phyloP scores from a whole-genome alignment of 2,113 vertebrate genomes.

The Asarcornis scutulata region DNA sequence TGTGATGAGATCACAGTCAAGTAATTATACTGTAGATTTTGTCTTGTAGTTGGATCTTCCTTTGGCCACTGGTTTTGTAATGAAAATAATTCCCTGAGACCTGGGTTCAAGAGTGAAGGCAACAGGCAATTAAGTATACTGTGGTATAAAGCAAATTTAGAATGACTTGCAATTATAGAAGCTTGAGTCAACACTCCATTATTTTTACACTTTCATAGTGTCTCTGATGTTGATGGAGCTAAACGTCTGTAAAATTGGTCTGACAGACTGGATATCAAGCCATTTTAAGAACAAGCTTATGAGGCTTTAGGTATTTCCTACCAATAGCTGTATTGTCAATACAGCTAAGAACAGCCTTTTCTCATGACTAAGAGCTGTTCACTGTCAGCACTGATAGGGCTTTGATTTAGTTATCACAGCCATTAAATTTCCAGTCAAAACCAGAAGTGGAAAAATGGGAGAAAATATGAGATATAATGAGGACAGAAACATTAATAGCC shows the following conservation, averaged over 20 bases:
- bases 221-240: neutral
- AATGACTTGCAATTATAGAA: neutral
- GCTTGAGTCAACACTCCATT: neutral
- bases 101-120: neutral
- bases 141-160: constrained; percentile 1
- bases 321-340: neutral
- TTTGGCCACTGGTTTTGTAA: neutral
- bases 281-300: neutral
- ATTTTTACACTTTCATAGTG: neutral
- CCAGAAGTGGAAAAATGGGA: neutral
- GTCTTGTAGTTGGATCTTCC: neutral
- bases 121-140: neutral
- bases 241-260: neutral
- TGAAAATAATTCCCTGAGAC: neutral
- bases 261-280: neutral
- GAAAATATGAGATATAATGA: neutral
- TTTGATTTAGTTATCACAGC: neutral
- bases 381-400: neutral
- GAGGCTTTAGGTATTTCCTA: neutral
- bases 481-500: neutral
- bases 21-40: neutral
- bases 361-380: neutral
- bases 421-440: neutral
- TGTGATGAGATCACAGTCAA: neutral
- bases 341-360: neutral